Conservation (phyloP, 2,888 invertebrate genomes). For the Apamea crenata region DNA sequence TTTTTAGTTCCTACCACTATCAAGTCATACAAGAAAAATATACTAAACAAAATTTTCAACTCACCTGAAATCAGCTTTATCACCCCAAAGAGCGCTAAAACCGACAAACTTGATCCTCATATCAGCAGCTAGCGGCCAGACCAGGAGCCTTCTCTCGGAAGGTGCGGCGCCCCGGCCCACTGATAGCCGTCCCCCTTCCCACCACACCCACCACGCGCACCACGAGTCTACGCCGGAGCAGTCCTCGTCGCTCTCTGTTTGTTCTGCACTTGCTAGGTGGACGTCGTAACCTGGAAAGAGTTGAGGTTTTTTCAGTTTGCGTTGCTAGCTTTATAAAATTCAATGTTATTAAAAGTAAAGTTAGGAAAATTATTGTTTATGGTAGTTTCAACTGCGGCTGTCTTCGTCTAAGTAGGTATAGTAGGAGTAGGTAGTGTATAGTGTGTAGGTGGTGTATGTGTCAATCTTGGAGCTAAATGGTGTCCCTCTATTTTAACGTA, state of each 20-base stretch:
- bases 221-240: slow-evolving; percentile 86
- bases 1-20: not conserved
- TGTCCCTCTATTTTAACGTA: too few species aligned
- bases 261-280: slow-evolving; percentile 90
- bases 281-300: slow-evolving; percentile 90
- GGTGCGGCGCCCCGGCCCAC: slow-evolving; percentile 91
- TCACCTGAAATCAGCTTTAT: slow-evolving; percentile 92
- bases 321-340: too few species aligned
- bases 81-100: slow-evolving; percentile 92
- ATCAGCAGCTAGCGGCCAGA: slow-evolving; percentile 91
- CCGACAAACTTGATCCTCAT: slow-evolving; percentile 91
- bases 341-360: too few species aligned
- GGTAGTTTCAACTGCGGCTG: too few species aligned
- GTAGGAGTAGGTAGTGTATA: too few species aligned
- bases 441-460: too few species aligned
- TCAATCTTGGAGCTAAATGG: too few species aligned
- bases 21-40: not conserved
- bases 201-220: slow-evolving; percentile 93
- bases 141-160: slow-evolving; percentile 89
- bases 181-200: slow-evolving; percentile 91
- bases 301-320: not conserved
- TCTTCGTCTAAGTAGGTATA: too few species aligned
- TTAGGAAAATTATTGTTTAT: too few species aligned
- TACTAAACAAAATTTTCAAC: not conserved
- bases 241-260: slow-evolving; percentile 90